phyloP scores from a whole-genome alignment of 2,888 invertebrate species.

The Habroteleia sp. region DNA sequence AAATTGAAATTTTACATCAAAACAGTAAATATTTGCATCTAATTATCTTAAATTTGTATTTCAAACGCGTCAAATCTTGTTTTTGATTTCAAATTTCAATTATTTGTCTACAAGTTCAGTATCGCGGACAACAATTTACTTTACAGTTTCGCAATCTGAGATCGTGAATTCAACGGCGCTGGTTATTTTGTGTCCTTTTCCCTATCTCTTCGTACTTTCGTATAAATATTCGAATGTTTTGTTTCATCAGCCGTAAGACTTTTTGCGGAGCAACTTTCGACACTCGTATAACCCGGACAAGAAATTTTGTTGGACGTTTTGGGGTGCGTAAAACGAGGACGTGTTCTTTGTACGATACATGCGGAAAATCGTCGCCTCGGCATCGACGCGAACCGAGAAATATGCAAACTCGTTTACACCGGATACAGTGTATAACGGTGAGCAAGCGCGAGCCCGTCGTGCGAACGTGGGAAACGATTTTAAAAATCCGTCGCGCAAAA shows the following conservation, averaged over 20 bases:
- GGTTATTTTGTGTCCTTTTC: neutral
- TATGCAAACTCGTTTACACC: constrained; percentile 60
- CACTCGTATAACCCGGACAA: constrained; percentile 21
- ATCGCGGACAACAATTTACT: neutral
- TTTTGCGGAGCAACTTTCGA: constrained; percentile 31
- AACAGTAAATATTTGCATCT: too few relatives aligned
- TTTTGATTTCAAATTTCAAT: too few relatives aligned
- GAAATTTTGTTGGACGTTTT: constrained; percentile 33
- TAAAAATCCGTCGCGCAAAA: constrained; percentile 15
- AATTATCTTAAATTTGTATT: too few relatives aligned
- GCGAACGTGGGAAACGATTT: constrained; percentile 38
- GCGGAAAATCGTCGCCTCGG: constrained; percentile 51
- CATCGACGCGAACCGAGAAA: constrained; percentile 27
- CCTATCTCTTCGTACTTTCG: constrained; percentile 1
- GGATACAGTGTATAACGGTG: constrained; percentile 54
- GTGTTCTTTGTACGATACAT: constrained; percentile 45
- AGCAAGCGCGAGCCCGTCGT: constrained; percentile 20
- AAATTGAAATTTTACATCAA: too few relatives aligned
- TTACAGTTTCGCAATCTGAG: constrained; percentile 9
- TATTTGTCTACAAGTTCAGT: too few relatives aligned
- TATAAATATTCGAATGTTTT: constrained; percentile 27
- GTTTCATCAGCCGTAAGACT: constrained; percentile 13
- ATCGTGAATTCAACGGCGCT: constrained; percentile 18
- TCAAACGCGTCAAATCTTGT: too few relatives aligned
- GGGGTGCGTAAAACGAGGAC: constrained; percentile 41